Evolutionary conservation across 2,888 invertebrate species (phyloP), one percentile per base, ranked within the genome.

Genomic region (Argynnis bischoffii): DNA sequence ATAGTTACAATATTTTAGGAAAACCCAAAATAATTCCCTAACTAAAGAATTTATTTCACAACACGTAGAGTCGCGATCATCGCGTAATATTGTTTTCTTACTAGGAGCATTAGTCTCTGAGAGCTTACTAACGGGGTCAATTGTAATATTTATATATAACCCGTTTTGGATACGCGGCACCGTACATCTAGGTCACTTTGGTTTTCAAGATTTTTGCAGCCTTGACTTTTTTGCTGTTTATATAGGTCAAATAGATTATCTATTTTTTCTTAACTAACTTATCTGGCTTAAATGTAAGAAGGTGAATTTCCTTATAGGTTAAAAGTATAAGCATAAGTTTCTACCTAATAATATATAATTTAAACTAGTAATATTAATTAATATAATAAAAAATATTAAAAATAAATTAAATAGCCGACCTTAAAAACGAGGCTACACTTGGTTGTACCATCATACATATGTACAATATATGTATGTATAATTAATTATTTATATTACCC

Each of bases 81-180:
- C 56, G 55, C 26, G 63, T 31, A 67, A 26, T 48, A 59, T 48
- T 63, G 48, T 47, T 55, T 55, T 51, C 18, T 31, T 46, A 35
- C 46, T 26, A 53, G n/a, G 54, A 41, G 31, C 1, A 21, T 54
- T 18, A 14, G 13, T 54, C 21, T 54, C 3, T 18, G 14, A 15
- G 6, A 18, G 46, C 8, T 55, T 18, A n/a, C 55, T n/a, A 65
- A 65, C n/a, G 46, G 50, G 59, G 65, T 65, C 57, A 59, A 65
- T 65, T 46, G 46, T 35, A 55, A 55, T 60, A 54, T 66, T 54
- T 60, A 59, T 64, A 64, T 18, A 64, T 60, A 68, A 64, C 68
- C 65, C 31, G 59, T 61, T 68, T 64, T 55, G 31, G 55, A 51
- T 55, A 46, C 55, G 48, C 18, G 16, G 26, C 48, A 41, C 41